Percentiles rank a stretch among this genome's conserved stretches.
Evolutionary conservation across 2,113 vertebrate genomes (phyloP).

Genomic region (Zonotrichia leucophrys): DNA sequence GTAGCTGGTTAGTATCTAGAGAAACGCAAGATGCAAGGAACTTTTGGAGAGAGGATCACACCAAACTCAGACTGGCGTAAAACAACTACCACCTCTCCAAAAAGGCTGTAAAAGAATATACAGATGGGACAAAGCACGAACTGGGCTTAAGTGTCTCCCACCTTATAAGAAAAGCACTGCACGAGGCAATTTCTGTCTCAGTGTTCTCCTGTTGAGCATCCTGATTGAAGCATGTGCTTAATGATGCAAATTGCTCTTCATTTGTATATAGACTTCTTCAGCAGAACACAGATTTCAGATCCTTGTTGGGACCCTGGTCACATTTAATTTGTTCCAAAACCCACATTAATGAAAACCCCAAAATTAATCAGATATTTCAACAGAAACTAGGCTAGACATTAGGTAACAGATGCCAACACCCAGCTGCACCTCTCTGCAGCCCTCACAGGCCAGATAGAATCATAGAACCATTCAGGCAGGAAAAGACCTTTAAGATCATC

Average conservation of each 20-base stretch:
- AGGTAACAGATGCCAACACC: not conserved
- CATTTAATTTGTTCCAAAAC: slow-evolving; percentile 27
- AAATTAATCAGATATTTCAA: slow-evolving; percentile 20
- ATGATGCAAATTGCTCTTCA: not conserved
- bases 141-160: not conserved
- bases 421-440: not conserved
- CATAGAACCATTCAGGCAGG: not conserved
- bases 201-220: not conserved
- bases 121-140: rapidly evolving
- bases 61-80: not conserved
- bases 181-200: not conserved
- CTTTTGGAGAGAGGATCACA: not conserved
- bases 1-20: not conserved
- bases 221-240: rapidly evolving
- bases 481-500: not conserved
- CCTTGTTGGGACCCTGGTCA: not conserved
- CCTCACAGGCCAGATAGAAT: not conserved
- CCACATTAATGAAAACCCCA: not conserved
- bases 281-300: slow-evolving; percentile 1
- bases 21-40: not conserved
- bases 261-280: not conserved
- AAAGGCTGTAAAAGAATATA: not conserved
- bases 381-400: not conserved
- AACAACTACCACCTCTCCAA: not conserved
- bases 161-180: not conserved